These are phyloP conservation scores for Charanyca ferruginea DNA, from an alignment of 2,888 invertebrate genomes.

Conservation along the genomic window DNA sequence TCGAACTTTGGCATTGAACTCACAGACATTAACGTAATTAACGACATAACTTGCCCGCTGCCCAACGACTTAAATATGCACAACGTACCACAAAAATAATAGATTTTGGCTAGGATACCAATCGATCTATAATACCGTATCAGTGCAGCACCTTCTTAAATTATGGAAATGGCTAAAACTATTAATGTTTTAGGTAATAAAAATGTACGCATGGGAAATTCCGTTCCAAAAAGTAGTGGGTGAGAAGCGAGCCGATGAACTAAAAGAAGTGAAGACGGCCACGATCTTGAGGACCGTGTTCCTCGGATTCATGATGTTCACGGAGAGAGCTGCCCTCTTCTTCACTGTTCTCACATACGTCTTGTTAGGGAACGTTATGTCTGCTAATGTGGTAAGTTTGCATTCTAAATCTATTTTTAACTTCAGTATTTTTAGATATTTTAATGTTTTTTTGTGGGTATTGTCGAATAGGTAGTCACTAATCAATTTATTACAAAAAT, in stretches of 20 bases:
- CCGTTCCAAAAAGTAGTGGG: conserved; percentile 96
- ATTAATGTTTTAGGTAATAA: conserved; percentile 93
- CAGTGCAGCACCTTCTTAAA: too few species aligned
- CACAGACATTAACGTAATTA: too few species aligned
- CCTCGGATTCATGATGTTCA: conserved; percentile 95
- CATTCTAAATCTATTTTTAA: background rate
- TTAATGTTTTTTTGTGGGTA: too few species aligned
- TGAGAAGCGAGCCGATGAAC: conserved; percentile 92
- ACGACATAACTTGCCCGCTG: too few species aligned
- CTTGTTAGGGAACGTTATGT: conserved; percentile 92
- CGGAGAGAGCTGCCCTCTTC: conserved; percentile 95
- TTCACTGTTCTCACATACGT: conserved; percentile 94
- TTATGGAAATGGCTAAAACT: too few species aligned
- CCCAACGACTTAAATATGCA: background rate
- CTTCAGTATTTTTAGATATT: too few species aligned
- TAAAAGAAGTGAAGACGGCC: conserved; percentile 91
- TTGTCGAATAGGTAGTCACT: too few species aligned
- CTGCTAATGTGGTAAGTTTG: conserved; percentile 93
- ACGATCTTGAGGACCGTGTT: conserved; percentile 93
- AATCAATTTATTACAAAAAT: too few species aligned
- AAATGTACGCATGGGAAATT: conserved; percentile 99
- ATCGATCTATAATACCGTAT: background rate
- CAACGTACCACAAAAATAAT: background rate
- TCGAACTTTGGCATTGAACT: too few species aligned
- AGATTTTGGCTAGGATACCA: background rate